Percentiles rank a stretch among this genome's conserved stretches.
Conservation (phyloP, 2,888 invertebrate genomes). For the Syritta pipiens region DNA sequence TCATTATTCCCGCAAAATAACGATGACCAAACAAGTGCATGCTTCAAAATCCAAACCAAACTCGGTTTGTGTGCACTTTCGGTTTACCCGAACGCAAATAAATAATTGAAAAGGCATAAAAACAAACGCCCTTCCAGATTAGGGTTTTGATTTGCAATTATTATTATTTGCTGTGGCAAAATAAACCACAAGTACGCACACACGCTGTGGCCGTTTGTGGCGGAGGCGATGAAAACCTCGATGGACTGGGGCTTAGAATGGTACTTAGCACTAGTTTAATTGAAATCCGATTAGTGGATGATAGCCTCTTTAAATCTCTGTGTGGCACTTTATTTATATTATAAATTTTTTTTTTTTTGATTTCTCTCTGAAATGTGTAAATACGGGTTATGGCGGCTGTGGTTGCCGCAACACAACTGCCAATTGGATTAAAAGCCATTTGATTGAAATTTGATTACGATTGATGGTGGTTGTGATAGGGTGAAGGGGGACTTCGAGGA, state of each 20-base stretch:
- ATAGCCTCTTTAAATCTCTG: too few species aligned
- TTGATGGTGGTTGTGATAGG: conserved; percentile 16
- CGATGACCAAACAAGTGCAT: too few species aligned
- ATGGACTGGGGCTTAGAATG: conserved; percentile 7
- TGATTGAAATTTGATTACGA: conserved; percentile 25
- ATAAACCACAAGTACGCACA: background rate
- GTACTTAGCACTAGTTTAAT: conserved; percentile 35
- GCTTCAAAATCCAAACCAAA: too few species aligned
- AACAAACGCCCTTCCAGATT: too few species aligned
- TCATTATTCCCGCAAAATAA: too few species aligned
- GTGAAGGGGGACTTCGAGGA: too few species aligned
- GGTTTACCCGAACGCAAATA: background rate
- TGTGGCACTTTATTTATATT: too few species aligned
- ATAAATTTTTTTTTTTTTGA: too few species aligned
- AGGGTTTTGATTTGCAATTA: conserved; percentile 17
- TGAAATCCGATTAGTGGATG: conserved; percentile 51
- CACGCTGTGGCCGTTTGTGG: background rate
- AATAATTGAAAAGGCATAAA: too few species aligned
- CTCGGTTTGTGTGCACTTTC: background rate
- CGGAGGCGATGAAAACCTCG: background rate
- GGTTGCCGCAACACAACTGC: conserved; percentile 11
- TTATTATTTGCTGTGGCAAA: conserved; percentile 4
- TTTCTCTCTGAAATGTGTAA: too few species aligned
- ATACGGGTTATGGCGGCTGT: conserved; percentile 25
- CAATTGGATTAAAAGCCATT: conserved; percentile 28